Evolutionary conservation across 2,113 vertebrate species (phyloP).

Genomic region (Bungarus multicinctus): DNA sequence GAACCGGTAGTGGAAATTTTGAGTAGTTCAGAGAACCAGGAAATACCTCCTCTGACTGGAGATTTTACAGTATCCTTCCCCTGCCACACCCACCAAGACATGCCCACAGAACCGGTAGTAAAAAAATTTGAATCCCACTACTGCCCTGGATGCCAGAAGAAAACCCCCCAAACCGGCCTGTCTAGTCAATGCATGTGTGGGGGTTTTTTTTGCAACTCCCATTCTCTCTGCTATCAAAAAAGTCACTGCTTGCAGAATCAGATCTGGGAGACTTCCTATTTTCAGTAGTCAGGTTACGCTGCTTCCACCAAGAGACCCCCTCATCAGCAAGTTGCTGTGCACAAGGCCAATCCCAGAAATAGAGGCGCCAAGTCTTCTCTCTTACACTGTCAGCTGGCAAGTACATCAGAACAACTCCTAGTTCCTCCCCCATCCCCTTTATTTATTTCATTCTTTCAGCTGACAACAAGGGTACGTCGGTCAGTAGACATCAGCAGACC

Average conservation of each 20-base stretch:
- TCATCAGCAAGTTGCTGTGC: background rate
- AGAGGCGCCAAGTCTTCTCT: background rate
- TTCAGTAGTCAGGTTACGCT: no score
- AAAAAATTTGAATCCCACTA: no score
- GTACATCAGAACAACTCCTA: background rate
- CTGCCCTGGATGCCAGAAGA: background rate
- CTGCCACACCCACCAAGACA: no score
- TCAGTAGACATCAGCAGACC: background rate
- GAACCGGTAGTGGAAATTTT: no score
- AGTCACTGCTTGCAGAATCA: background rate
- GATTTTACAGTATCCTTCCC: no score
- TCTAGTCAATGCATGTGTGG: background rate
- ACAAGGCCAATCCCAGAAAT: background rate
- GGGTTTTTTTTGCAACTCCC: background rate
- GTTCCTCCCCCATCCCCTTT: background rate
- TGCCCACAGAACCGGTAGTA: no score
- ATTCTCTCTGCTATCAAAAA: background rate
- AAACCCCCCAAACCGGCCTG: no score
- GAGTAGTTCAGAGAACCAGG: no score
- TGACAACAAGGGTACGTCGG: background rate
- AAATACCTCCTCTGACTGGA: no score
- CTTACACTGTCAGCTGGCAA: background rate
- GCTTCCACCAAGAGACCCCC: background rate
- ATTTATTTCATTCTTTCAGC: background rate
- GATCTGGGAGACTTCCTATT: no score